Evolutionary conservation across 2,888 invertebrate species (phyloP).

Genomic region (Syrista parreyssii): DNA sequence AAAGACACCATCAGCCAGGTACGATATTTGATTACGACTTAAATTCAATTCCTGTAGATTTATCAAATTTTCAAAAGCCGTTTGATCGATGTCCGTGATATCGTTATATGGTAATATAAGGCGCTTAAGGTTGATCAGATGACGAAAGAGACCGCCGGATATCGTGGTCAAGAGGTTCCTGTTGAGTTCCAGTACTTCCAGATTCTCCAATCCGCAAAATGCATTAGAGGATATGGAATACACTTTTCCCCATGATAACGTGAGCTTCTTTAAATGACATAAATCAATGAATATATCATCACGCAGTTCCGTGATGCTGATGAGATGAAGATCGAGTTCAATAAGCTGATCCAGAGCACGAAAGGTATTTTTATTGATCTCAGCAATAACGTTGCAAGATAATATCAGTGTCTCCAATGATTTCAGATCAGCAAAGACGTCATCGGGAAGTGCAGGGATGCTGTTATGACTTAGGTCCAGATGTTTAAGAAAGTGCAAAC

Average conservation of each 20-base stretch:
- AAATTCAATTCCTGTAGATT: neutral
- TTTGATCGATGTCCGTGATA: neutral
- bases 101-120: neutral
- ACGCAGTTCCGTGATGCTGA: conserved; percentile 13
- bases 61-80: neutral
- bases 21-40: conserved; percentile 13
- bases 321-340: conserved; percentile 15
- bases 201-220: neutral
- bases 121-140: neutral
- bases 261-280: conserved; percentile 11
- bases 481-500: conserved; percentile 9
- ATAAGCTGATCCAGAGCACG: conserved; percentile 1
- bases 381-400: conserved; percentile 16
- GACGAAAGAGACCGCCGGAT: neutral
- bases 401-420: conserved; percentile 3
- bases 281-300: conserved; percentile 10
- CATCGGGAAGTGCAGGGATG: conserved; percentile 6
- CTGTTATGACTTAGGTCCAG: conserved; percentile 16
- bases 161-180: neutral
- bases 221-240: neutral
- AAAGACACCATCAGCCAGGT: conserved; percentile 10
- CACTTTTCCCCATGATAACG: neutral
- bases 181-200: neutral
- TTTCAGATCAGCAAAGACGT: conserved; percentile 5
- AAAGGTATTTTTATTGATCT: conserved; percentile 8